These are phyloP conservation scores for Acanthiza pusilla DNA, from an alignment of 2,797 vertebrate species.

Conservation along the genomic window DNA sequence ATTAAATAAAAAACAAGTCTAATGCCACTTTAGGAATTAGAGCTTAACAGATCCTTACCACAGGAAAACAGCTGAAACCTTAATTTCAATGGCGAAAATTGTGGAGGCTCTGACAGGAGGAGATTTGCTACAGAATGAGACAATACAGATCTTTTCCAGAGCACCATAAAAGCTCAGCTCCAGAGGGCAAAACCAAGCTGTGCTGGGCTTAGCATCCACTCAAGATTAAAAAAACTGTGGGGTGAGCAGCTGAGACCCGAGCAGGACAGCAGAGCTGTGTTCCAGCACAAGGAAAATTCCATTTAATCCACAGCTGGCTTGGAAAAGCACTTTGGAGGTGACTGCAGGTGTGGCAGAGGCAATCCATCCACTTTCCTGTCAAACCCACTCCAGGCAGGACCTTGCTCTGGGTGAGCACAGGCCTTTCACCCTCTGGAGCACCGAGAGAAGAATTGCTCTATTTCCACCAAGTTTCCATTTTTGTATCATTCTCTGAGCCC, in stretches of 20 bases:
- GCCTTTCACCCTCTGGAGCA: neutral
- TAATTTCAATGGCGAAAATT: neutral
- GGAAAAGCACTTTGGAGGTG: neutral
- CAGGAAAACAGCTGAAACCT: neutral
- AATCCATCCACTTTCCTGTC: neutral
- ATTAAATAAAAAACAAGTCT: neutral
- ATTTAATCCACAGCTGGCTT: neutral
- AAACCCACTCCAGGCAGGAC: neutral
- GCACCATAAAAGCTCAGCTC: neutral
- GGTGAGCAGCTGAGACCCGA: neutral
- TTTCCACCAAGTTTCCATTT: neutral
- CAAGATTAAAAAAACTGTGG: rapidly evolving
- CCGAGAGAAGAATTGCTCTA: neutral
- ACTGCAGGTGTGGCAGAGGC: neutral
- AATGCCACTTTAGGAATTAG: neutral
- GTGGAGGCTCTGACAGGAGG: neutral
- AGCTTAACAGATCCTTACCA: neutral
- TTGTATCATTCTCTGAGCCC: neutral
- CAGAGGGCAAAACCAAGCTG: neutral
- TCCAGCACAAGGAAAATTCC: neutral
- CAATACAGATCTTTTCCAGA: neutral
- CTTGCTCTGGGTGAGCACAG: neutral
- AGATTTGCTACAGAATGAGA: neutral
- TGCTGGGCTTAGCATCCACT: neutral
- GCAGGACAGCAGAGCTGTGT: neutral